Conservation (phyloP, 2,888 invertebrate genomes). For the Lochmaea capreae region DNA sequence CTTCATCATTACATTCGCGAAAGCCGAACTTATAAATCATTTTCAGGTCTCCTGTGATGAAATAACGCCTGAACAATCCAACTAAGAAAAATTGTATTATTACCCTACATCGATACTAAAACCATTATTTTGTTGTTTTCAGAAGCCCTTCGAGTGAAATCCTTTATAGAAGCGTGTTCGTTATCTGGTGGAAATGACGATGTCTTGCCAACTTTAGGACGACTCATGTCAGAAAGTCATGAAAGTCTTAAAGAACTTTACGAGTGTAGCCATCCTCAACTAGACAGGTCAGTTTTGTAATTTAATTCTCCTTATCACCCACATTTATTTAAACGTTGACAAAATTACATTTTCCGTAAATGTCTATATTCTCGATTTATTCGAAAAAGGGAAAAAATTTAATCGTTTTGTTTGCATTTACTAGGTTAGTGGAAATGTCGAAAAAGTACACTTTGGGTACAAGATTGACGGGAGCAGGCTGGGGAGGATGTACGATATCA, state of each 20-base stretch:
- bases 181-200: constrained; percentile 53
- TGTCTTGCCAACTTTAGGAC: constrained; percentile 74
- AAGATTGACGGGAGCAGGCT: constrained; percentile 95
- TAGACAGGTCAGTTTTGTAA: constrained; percentile 70
- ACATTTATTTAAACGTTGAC: not conserved
- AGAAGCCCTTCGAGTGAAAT: constrained; percentile 88
- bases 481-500: constrained; percentile 98
- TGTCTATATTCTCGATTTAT: too few species aligned
- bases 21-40: too few species aligned
- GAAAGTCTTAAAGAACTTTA: constrained; percentile 85
- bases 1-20: too few species aligned
- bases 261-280: constrained; percentile 91
- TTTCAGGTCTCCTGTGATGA: too few species aligned
- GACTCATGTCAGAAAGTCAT: constrained; percentile 91
- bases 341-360: too few species aligned
- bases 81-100: too few species aligned
- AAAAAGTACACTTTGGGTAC: constrained; percentile 75
- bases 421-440: constrained; percentile 78
- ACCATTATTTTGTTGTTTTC: constrained; percentile 55
- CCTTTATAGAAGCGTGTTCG: constrained; percentile 77
- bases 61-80: too few species aligned
- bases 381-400: not conserved
- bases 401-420: not conserved
- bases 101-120: too few species aligned
- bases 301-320: not conserved